Evolutionary conservation across 2,797 vertebrate genomes (phyloP), one percentile per base, ranked within the genome.

Genomic region (Myotis daubentonii): DNA sequence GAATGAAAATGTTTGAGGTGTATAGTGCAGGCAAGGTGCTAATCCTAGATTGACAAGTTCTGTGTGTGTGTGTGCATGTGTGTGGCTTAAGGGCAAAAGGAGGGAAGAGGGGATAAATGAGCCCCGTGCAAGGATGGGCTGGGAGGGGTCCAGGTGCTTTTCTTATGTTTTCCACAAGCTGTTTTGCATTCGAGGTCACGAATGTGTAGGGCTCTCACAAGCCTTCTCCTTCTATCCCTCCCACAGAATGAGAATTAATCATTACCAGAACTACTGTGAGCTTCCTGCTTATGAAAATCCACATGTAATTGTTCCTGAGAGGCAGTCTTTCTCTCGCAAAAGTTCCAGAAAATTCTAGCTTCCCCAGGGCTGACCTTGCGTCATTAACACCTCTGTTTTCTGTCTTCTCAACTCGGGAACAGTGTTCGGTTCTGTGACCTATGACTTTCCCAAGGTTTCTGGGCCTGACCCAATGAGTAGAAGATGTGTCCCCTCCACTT

Each of bases 1-100:
- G 92, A 83, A 44, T 84, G 70, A 83, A 75, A 87, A 90, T 76
- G 68, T 81, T 82, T 78, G 76, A 95, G 49, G 81, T 88, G 16
- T n/a, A 71, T 75, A 80, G 92, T 87, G 82, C 60, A 86, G 49
- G 47, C 55, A 82, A 65, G 49, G 41, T 78, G 75, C 71, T 88
- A 25, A 89, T 68, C 36, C 41, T 83, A 47, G 15, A 87, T 57
- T 84, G 66, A 44, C 86, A 49, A n/a, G 82, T 93, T 88, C 28
- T 19, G 44, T 30, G 60, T 68, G 89, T 30, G n/a, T 47, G 70
- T 38, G 25, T 60, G 57, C 28, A 4, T 28, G 57, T 60, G 60
- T 62, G 60, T 62, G 60, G 60, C 33, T 65, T 22, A 3, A 41
- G 28, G 33, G 9, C 9, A 65, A 88, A 8, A 17, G 22, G 8